Evolutionary conservation across 2,113 vertebrate species (phyloP), one percentile per base, ranked within the genome.

Genomic region (Leuciscus idus): DNA sequence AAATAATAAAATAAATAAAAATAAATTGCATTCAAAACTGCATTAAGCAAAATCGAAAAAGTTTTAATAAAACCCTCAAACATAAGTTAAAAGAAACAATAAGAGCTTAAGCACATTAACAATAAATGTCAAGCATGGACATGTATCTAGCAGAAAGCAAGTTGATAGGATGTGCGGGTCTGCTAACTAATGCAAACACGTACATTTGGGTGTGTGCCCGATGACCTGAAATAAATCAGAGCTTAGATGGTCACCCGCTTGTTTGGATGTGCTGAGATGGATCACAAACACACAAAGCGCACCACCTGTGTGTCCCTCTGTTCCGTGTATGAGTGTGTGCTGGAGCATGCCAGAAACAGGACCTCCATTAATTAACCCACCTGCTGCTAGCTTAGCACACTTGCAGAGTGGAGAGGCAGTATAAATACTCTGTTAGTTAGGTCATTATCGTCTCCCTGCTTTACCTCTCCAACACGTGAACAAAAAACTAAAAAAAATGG

Each of bases 381-480:
- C 83, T 89, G 85, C 89, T 87, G 89, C 87, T 84, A 90, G 84
- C 92, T 90, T 87, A 68, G 90, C 86, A 91, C 84, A 72, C 89
- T 88, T 88, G 89, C 90, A 84, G 78, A 91, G 85, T 88, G 87
- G 83, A 89, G 87, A 66, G 87, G 87, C 88, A 80, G 86, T 91
- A 90, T 92, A 93, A 92, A 85, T 89, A 89, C 89, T 91, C 89
- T 61, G 81, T 95, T 95, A 94, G 96, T 91, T 94, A 93, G 96
- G 96, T 96, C 96, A 96, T 91, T 95, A 95, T 95, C 96, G 93
- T 96, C 94, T 94, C 91, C 50, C 94, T 95, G 95, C 95, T 95
- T 84, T 95, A 95, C 95, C 95, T 95, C 95, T 95, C 95, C 55
- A 75, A 83, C 73, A 12, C 88, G 13, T 52, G 21, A 21, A 83